phyloP scores from a whole-genome alignment of 1,140 invertebrate species.

The Branchinecta lynchi region DNA sequence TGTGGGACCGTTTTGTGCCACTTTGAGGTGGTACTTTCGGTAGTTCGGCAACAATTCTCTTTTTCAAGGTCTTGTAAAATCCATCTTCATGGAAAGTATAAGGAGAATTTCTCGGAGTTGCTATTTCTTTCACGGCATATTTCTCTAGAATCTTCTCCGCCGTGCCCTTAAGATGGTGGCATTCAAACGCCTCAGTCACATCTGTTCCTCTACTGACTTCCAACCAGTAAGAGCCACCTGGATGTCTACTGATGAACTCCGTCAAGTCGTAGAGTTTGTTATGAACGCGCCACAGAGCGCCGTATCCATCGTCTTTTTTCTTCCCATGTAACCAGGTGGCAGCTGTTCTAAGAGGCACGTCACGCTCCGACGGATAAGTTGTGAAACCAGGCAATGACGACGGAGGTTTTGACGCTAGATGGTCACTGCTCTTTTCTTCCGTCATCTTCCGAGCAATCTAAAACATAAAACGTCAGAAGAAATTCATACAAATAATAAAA shows the following conservation, averaged over 20 bases:
- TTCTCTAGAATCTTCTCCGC: slow-evolving; percentile 40
- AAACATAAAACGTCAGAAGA: too few species aligned
- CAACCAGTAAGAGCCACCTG: slow-evolving; percentile 62
- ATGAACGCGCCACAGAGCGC: slow-evolving; percentile 58
- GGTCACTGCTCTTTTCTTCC: too few species aligned
- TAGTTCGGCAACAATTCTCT: slow-evolving; percentile 37
- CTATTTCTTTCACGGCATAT: slow-evolving; percentile 42
- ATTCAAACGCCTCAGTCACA: slow-evolving; percentile 57
- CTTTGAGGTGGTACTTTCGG: slow-evolving; percentile 20
- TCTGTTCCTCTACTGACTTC: slow-evolving; percentile 41
- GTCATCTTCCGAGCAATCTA: too few species aligned
- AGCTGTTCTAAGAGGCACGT: slow-evolving; percentile 23
- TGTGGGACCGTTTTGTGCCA: slow-evolving; percentile 31
- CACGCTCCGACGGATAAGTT: slow-evolving; percentile 24
- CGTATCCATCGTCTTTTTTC: slow-evolving; percentile 48
- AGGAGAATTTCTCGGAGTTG: slow-evolving; percentile 40
- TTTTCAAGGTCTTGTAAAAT: slow-evolving; percentile 49
- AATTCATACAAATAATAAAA: too few species aligned
- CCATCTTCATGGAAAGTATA: slow-evolving; percentile 50
- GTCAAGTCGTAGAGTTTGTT: slow-evolving; percentile 57
- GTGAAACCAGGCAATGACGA: slow-evolving; percentile 21
- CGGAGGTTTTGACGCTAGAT: neutral
- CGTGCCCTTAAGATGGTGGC: slow-evolving; percentile 39
- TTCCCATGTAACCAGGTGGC: slow-evolving; percentile 45
- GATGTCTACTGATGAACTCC: slow-evolving; percentile 49